A percentile compares a stretch with the other conserved stretches of the same genome.
Conservation (phyloP, 2,888 invertebrate genomes). For the Blomia tropicalis region DNA sequence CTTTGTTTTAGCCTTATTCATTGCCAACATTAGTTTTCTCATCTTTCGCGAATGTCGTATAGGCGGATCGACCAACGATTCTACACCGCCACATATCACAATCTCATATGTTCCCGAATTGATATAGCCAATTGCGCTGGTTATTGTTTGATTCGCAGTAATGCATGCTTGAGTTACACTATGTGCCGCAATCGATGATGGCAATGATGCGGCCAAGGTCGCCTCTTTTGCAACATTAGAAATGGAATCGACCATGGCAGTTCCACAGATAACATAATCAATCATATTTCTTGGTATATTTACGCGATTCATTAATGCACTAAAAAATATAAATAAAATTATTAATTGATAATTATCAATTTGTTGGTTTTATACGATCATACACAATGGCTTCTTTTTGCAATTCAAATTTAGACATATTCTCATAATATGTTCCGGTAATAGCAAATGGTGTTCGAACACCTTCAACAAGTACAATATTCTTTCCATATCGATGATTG, state of each 20-base stretch:
- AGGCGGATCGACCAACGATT: constrained; percentile 71
- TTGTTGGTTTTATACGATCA: neutral
- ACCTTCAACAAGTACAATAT: constrained; percentile 87
- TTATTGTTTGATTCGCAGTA: constrained; percentile 69
- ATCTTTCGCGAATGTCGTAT: constrained; percentile 83
- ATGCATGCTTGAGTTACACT: constrained; percentile 99
- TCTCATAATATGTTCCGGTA: constrained; percentile 80
- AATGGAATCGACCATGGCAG: constrained; percentile 95
- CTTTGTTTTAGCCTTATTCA: constrained; percentile 82
- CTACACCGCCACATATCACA: constrained; percentile 89
- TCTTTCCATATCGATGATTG: constrained; percentile 29
- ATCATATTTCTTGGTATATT: constrained; percentile 60
- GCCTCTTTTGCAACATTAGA: constrained; percentile 91
- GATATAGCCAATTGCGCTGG: constrained; percentile 69
- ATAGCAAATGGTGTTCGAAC: constrained; percentile 85
- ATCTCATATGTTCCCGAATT: constrained; percentile 76
- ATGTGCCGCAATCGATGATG: constrained; percentile 60
- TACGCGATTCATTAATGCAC: constrained; percentile 57
- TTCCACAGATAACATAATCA: constrained; percentile 87
- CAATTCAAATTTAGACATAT: constrained; percentile 88
- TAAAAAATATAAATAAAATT: neutral
- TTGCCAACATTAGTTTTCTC: constrained; percentile 62
- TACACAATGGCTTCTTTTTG: constrained; percentile 74
- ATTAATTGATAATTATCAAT: neutral
- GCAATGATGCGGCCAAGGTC: constrained; percentile 49